Evolutionary conservation across 2,888 invertebrate species (phyloP).

Genomic region (Melinaea menophilus): DNA sequence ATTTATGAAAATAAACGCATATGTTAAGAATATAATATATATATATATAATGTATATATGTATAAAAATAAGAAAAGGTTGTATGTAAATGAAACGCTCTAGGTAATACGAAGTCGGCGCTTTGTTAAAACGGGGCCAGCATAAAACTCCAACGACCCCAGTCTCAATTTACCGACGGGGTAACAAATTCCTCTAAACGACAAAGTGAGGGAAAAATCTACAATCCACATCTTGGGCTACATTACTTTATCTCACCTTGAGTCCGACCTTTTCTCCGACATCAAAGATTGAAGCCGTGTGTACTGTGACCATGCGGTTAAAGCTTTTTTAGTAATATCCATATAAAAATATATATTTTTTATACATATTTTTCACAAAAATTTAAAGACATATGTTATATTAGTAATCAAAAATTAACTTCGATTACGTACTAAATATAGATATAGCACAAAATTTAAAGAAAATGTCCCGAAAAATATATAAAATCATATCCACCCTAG

Average conservation of each 20-base stretch:
- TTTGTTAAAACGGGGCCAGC: conserved; percentile 6
- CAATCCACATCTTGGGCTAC: conserved; percentile 29
- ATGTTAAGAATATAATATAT: no score
- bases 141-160: conserved; percentile 9
- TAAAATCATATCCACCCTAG: conserved; percentile 18
- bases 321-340: background rate
- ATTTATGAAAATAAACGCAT: no score
- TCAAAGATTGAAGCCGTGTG: conserved; percentile 49
- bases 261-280: conserved; percentile 36
- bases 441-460: background rate
- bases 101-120: conserved; percentile 25
- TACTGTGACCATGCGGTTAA: conserved; percentile 9
- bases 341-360: background rate
- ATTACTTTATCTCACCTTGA: conserved; percentile 47
- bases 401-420: no score
- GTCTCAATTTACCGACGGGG: conserved; percentile 15
- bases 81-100: background rate
- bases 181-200: conserved; percentile 31
- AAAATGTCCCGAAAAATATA: background rate
- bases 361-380: background rate
- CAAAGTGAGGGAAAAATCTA: conserved; percentile 23
- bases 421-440: no score
- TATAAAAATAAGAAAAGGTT: no score
- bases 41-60: no score
- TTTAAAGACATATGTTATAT: no score